Percentiles rank a stretch among this genome's conserved stretches.
Conservation (phyloP, 2,888 invertebrate genomes). For the Phalera bucephala region DNA sequence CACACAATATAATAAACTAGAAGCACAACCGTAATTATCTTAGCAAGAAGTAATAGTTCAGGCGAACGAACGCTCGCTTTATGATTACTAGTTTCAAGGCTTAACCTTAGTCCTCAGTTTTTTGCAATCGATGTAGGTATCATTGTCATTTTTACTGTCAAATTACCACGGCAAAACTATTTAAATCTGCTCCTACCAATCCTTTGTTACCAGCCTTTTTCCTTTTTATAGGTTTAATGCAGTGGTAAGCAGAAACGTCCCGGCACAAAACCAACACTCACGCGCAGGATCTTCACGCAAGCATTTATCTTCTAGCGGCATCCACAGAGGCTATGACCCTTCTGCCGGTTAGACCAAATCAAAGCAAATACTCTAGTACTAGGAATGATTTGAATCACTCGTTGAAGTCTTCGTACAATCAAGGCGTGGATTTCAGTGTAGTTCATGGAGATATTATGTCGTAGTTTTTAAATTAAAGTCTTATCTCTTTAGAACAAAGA, state of each 20-base stretch:
- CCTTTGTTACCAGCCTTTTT: not conserved
- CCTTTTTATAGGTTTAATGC: conserved; percentile 56
- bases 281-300: conserved; percentile 33
- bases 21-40: too few species aligned
- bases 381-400: conserved; percentile 12
- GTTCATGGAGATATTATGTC: conserved; percentile 33
- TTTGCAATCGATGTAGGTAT: too few species aligned
- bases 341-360: not conserved
- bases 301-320: conserved; percentile 18
- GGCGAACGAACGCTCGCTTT: too few species aligned
- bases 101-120: too few species aligned
- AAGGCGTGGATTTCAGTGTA: conserved; percentile 51
- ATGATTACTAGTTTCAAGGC: too few species aligned
- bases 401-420: conserved; percentile 28
- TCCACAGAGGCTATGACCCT: not conserved
- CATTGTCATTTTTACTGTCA: too few species aligned
- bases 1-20: too few species aligned
- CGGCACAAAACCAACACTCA: conserved; percentile 44
- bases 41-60: too few species aligned
- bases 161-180: too few species aligned
- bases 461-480: too few species aligned
- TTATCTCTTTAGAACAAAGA: too few species aligned
- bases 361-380: conserved; percentile 7
- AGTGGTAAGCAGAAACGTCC: conserved; percentile 58
- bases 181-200: not conserved